A percentile compares a stretch with the other conserved stretches of the same genome.
These are phyloP conservation scores for Garra rufa DNA, from an alignment of 2,113 vertebrate genomes.

Conservation along the genomic window DNA sequence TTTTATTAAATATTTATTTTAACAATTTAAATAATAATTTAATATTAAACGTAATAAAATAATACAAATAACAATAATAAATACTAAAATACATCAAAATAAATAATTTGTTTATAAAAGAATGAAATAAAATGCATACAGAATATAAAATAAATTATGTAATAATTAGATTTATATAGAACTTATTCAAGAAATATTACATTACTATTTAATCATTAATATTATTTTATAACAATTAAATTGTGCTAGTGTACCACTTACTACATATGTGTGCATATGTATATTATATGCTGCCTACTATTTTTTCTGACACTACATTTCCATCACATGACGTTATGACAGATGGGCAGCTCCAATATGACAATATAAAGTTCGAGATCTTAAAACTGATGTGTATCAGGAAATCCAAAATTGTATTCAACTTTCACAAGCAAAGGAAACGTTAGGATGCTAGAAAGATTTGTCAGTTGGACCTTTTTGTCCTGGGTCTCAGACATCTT, in stretches of 20 bases:
- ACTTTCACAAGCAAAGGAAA: background rate
- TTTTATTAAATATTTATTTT: too few species aligned
- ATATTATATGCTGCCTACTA: background rate
- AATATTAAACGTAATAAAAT: too few species aligned
- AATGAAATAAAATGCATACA: too few species aligned
- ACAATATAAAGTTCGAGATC: background rate
- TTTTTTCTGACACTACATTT: background rate
- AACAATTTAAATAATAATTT: too few species aligned
- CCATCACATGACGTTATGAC: background rate
- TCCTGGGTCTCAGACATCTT: constrained; percentile 84
- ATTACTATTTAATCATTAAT: background rate
- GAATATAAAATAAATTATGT: too few species aligned
- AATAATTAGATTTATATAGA: too few species aligned
- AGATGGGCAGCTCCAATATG: background rate
- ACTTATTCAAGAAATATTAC: too few species aligned
- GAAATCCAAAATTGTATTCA: background rate
- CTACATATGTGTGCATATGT: background rate
- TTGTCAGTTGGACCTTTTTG: constrained; percentile 82
- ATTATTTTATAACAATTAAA: background rate
- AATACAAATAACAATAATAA: too few species aligned
- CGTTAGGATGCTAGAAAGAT: background rate
- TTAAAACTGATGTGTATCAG: background rate
- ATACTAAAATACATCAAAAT: too few species aligned
- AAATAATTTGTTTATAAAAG: too few species aligned
- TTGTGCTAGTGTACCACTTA: background rate